phyloP scores from a whole-genome alignment of 2,113 vertebrate genomes.

The Setophaga kirtlandii region DNA sequence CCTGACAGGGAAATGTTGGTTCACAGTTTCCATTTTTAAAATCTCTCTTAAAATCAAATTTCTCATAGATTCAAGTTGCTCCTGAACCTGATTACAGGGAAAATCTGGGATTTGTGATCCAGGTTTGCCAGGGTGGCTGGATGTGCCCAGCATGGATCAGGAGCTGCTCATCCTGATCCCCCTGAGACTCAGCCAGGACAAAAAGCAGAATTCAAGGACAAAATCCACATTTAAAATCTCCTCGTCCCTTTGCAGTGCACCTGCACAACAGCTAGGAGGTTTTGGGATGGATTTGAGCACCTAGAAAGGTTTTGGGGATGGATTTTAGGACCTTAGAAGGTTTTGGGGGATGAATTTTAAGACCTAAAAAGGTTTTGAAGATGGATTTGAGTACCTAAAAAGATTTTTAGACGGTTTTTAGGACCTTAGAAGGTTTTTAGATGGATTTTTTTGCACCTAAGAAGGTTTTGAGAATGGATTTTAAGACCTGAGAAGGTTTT shows the following conservation, averaged over 20 bases:
- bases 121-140: neutral
- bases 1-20: neutral
- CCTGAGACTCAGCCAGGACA: neutral
- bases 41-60: neutral
- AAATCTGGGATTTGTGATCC: neutral
- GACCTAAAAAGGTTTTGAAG: neutral
- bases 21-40: neutral
- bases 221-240: rapidly evolving
- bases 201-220: neutral
- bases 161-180: neutral
- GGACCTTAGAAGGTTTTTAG: neutral
- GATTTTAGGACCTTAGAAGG: rapidly evolving
- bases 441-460: too few relatives aligned
- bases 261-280: rapidly evolving
- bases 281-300: neutral
- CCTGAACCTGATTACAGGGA: neutral
- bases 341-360: neutral
- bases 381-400: neutral
- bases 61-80: rapidly evolving
- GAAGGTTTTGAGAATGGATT: too few relatives aligned
- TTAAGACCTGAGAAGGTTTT: too few relatives aligned
- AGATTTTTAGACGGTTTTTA: too few relatives aligned
- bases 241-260: rapidly evolving
- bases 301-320: rapidly evolving
- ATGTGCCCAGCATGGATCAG: rapidly evolving